Conservation (phyloP, 1,140 invertebrate genomes). For the Drosophila kurseongensis region DNA sequence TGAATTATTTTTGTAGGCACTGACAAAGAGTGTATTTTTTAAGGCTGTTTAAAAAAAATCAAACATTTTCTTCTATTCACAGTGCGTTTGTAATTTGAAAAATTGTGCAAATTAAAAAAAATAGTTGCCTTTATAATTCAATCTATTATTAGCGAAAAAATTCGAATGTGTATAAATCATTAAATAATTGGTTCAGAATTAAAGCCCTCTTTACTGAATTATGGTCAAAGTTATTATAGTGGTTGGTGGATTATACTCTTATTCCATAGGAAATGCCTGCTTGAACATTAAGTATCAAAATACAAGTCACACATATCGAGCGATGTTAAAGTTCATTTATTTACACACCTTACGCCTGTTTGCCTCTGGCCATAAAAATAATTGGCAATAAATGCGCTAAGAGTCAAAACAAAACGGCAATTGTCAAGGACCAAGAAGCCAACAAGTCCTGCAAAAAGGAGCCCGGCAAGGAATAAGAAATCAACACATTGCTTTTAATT, state of each 20-base stretch:
- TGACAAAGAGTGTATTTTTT: slow-evolving; percentile 7
- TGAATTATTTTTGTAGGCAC: slow-evolving; percentile 12
- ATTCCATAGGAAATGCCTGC: not conserved
- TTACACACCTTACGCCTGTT: slow-evolving; percentile 57
- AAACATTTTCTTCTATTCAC: slow-evolving; percentile 13
- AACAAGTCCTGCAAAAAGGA: slow-evolving; percentile 6
- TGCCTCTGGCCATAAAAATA: slow-evolving; percentile 65
- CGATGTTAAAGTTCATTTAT: slow-evolving; percentile 62
- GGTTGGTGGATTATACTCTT: too few relatives aligned
- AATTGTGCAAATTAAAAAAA: not conserved
- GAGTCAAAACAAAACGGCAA: slow-evolving; percentile 73
- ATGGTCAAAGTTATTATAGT: too few relatives aligned
- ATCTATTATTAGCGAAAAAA: slow-evolving; percentile 4
- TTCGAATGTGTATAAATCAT: not conserved
- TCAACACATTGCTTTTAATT: slow-evolving; percentile 76
- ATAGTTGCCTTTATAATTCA: not conserved
- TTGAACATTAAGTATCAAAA: not conserved
- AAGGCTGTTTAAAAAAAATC: slow-evolving; percentile 7
- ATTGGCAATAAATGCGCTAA: slow-evolving; percentile 77
- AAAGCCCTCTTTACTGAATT: not conserved
- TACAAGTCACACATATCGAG: slow-evolving; percentile 44
- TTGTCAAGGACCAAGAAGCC: slow-evolving; percentile 19
- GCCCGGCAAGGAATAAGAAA: slow-evolving; percentile 27
- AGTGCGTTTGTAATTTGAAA: not conserved
- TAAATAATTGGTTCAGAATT: slow-evolving; percentile 10